Percentiles rank a stretch among this genome's conserved stretches.
phyloP scores from a whole-genome alignment of 2,113 vertebrate genomes.

The Megalops atlanticus region DNA sequence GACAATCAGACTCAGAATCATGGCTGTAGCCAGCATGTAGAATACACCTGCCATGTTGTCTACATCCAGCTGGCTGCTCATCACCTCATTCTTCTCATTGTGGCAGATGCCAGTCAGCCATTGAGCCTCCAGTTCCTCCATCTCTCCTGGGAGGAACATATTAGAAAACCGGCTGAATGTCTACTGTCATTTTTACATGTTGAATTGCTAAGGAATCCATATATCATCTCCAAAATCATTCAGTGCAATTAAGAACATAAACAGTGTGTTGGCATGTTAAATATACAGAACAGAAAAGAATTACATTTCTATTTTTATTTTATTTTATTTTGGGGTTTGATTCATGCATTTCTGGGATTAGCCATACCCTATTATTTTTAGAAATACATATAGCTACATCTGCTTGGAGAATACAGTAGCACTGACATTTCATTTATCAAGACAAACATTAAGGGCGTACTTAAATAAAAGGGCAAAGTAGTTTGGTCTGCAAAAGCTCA shows the following conservation, averaged over 20 bases:
- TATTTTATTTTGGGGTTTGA: neutral
- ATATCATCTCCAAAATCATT: neutral
- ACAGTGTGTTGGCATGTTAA: neutral
- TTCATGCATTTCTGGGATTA: too few relatives aligned
- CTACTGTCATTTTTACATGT: neutral
- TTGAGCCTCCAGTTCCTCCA: slow-evolving; percentile 95
- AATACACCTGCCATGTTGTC: slow-evolving; percentile 99
- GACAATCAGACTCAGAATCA: slow-evolving; percentile 92
- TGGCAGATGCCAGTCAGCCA: slow-evolving; percentile 98
- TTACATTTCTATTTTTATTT: neutral
- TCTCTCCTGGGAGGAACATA: slow-evolving; percentile 78
- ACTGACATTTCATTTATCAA: neutral
- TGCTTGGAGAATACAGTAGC: too few relatives aligned
- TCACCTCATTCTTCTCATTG: slow-evolving; percentile 97
- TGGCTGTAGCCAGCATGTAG: slow-evolving; percentile 97
- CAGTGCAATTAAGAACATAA: neutral
- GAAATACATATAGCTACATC: too few relatives aligned
- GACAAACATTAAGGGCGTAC: neutral
- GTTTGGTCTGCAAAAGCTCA: neutral
- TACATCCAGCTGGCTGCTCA: slow-evolving; percentile 97
- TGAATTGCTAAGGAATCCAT: neutral
- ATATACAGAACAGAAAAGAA: neutral
- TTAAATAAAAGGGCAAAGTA: neutral
- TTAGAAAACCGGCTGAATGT: neutral
- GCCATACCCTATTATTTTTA: too few relatives aligned